A percentile compares a stretch with the other conserved stretches of the same genome.
phyloP scores from a whole-genome alignment of 2,888 invertebrate genomes.

The Drosophila tripunctata region DNA sequence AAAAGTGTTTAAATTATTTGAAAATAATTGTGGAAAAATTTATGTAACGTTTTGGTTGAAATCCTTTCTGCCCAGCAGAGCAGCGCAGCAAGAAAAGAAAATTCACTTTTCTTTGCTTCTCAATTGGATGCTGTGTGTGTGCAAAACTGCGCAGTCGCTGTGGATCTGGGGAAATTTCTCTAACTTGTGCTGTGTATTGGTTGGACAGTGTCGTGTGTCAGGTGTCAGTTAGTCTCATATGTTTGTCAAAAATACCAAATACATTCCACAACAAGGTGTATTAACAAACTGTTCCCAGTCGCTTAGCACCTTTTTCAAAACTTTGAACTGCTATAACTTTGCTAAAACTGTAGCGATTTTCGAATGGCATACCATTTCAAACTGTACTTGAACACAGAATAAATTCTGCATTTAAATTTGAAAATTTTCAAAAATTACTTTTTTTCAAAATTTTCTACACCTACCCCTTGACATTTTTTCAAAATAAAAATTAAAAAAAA shows the following conservation, averaged over 20 bases:
- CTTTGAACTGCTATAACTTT: too few relatives aligned
- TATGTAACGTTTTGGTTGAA: constrained; percentile 58
- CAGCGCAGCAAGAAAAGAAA: constrained; percentile 66
- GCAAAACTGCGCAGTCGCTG: constrained; percentile 52
- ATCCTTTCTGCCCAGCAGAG: constrained; percentile 51
- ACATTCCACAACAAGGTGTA: too few relatives aligned
- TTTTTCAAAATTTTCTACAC: too few relatives aligned
- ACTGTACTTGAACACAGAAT: too few relatives aligned
- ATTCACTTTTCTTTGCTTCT: constrained; percentile 23
- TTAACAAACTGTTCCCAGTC: too few relatives aligned
- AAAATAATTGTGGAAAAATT: constrained; percentile 36
- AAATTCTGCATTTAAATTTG: too few relatives aligned
- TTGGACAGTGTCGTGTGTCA: constrained; percentile 40
- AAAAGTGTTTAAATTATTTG: constrained; percentile 17
- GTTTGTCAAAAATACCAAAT: constrained; percentile 24
- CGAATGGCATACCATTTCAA: too few relatives aligned
- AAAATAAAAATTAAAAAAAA: too few relatives aligned
- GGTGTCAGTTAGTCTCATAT: constrained; percentile 18
- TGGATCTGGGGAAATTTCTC: constrained; percentile 8
- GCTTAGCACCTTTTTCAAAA: too few relatives aligned
- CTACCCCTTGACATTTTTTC: too few relatives aligned
- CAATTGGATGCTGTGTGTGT: not conserved
- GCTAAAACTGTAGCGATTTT: too few relatives aligned
- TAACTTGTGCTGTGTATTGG: constrained; percentile 58
- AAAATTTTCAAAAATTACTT: too few relatives aligned